Percentiles rank a stretch among this genome's conserved stretches.
Conservation (phyloP, 53 echinoderm and acorn worm species). For the Paelopatides confundens region DNA sequence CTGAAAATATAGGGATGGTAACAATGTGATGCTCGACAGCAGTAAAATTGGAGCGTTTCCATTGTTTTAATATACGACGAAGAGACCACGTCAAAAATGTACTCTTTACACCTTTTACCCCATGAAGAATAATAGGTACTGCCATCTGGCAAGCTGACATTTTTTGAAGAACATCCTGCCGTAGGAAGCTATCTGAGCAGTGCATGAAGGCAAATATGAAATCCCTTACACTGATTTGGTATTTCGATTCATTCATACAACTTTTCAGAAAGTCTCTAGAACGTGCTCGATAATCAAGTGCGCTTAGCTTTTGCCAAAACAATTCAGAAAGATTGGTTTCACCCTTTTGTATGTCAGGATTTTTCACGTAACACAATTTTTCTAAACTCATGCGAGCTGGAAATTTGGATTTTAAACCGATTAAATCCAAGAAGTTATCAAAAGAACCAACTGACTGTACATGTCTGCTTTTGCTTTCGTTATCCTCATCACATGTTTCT, state of each 20-base stretch:
- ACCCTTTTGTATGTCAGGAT: background rate
- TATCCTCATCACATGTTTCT: too few relatives aligned
- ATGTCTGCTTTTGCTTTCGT: too few relatives aligned
- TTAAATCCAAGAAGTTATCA: background rate
- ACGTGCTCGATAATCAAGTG: background rate
- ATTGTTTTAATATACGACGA: constrained; percentile 10
- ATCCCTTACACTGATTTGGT: background rate
- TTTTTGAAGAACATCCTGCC: constrained; percentile 5
- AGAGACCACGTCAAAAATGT: background rate
- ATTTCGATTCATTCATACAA: background rate
- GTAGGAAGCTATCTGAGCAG: background rate
- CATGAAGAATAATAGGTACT: background rate
- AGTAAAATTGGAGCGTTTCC: background rate
- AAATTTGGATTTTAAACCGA: background rate
- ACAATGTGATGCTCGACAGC: background rate
- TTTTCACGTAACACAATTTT: background rate
- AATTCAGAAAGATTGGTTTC: background rate
- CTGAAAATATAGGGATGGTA: background rate
- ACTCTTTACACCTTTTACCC: background rate
- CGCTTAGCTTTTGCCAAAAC: constrained; percentile 3
- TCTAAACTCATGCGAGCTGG: background rate
- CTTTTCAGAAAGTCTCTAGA: background rate
- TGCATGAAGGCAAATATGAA: constrained; percentile 3
- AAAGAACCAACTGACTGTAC: background rate
- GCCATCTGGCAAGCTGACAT: constrained; percentile 4